phyloP scores from a whole-genome alignment of 1,140 invertebrate genomes.

The Ephestia elutella region DNA sequence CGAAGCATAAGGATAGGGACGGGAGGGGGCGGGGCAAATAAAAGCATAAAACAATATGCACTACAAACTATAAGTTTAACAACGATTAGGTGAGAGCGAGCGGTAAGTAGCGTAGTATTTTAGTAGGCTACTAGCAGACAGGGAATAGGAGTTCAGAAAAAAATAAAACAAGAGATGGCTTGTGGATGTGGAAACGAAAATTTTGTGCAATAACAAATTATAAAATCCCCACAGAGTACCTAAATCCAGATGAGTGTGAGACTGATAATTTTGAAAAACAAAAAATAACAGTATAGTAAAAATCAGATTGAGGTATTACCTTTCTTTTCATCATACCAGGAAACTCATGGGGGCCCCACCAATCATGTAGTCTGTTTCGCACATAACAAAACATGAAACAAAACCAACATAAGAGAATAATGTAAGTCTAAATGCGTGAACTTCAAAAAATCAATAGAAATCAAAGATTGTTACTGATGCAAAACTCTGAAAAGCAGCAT shows the following conservation, averaged over 20 bases:
- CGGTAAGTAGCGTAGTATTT: conserved; percentile 45
- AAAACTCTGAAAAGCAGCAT: conserved; percentile 52
- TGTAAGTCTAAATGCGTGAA: conserved; percentile 57
- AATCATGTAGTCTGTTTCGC: conserved; percentile 82
- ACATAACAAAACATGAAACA: conserved; percentile 79
- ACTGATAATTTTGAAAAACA: conserved; percentile 60
- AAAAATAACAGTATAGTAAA: conserved; percentile 30
- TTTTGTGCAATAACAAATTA: conserved; percentile 46
- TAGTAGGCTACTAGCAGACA: conserved; percentile 53
- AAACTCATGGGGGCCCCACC: conserved; percentile 82
- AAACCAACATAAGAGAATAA: conserved; percentile 68
- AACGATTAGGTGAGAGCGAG: conserved; percentile 45
- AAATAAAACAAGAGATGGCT: conserved; percentile 31
- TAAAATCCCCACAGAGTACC: conserved; percentile 55
- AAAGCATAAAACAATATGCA: conserved; percentile 55
- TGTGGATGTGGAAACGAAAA: conserved; percentile 45
- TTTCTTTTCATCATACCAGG: conserved; percentile 88
- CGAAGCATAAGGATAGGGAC: conserved; percentile 67
- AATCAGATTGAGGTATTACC: conserved; percentile 75
- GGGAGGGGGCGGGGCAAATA: conserved; percentile 53
- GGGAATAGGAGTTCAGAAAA: conserved; percentile 30
- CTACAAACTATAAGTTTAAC: conserved; percentile 36
- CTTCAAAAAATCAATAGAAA: conserved; percentile 47
- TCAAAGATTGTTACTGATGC: conserved; percentile 57
- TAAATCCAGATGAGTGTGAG: conserved; percentile 49